phyloP scores from a whole-genome alignment of 2,113 vertebrate genomes.

The Gulo gulo region DNA sequence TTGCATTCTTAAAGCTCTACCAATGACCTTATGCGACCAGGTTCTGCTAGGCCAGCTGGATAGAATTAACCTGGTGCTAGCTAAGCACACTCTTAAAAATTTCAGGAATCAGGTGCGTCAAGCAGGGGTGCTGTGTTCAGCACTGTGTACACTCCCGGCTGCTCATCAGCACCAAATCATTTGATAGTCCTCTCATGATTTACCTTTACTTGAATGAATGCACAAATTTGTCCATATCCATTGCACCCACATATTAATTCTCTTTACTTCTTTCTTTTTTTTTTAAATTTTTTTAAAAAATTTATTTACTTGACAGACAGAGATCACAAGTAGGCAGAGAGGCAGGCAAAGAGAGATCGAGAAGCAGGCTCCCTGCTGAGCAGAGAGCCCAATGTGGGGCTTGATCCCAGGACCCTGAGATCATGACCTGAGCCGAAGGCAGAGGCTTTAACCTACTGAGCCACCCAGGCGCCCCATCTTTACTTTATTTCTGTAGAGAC shows the following conservation, averaged over 20 bases:
- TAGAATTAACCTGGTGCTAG: neutral
- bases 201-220: neutral
- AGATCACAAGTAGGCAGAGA: too few relatives aligned
- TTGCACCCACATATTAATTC: neutral
- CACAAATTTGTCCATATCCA: neutral
- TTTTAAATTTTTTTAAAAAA: too few relatives aligned
- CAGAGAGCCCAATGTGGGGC: too few relatives aligned
- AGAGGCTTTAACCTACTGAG: too few relatives aligned
- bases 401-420: too few relatives aligned
- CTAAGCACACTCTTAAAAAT: neutral
- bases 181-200: neutral
- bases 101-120: neutral
- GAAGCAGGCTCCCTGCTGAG: too few relatives aligned
- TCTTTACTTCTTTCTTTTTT: too few relatives aligned
- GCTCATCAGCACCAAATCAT: neutral
- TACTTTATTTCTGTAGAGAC: constrained; percentile 3
- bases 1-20: neutral
- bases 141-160: accelerated
- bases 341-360: too few relatives aligned
- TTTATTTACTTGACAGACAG: too few relatives aligned
- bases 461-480: too few relatives aligned
- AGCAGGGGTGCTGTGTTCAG: neutral
- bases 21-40: neutral
- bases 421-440: too few relatives aligned
- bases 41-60: neutral